Evolutionary conservation across 2,888 invertebrate species (phyloP).

Genomic region (Monoplex corrugatus): DNA sequence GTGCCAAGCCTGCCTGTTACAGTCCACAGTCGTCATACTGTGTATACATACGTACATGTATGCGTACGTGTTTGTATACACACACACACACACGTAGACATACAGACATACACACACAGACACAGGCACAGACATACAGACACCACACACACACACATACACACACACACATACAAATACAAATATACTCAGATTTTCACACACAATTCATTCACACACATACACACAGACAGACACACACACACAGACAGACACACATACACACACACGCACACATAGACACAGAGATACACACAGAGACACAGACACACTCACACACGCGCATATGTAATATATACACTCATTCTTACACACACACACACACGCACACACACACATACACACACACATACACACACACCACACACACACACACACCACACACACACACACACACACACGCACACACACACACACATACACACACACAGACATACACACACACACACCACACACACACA

Average conservation of each 20-base stretch:
- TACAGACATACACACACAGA: neutral
- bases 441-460: neutral
- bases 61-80: neutral
- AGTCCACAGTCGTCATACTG: no score
- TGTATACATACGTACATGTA: neutral
- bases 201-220: neutral
- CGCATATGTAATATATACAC: neutral
- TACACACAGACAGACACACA: neutral
- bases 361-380: no score
- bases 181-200: no score
- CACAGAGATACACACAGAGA: neutral
- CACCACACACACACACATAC: no score
- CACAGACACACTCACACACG: neutral
- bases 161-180: no score
- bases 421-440: neutral
- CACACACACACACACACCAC: no score
- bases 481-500: neutral
- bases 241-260: neutral
- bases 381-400: no score
- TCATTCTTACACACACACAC: neutral
- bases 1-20: no score
- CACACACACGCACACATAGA: neutral
- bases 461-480: neutral
- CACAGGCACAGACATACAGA: no score
- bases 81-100: neutral